phyloP scores from a whole-genome alignment of 2,113 vertebrate genomes.

The Colaptes auratus region DNA sequence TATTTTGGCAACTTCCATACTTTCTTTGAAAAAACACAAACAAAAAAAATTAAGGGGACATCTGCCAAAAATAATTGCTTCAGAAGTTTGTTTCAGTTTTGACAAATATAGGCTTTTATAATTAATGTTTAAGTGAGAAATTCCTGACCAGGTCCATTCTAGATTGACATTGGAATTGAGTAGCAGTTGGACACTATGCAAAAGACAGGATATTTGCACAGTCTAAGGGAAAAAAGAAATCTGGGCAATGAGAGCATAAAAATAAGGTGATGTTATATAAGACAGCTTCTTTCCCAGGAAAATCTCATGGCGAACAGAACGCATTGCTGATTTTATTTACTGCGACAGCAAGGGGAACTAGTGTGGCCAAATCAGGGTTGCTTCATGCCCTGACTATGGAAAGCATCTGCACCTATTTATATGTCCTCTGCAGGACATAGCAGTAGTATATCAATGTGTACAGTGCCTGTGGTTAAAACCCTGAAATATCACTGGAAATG shows the following conservation, averaged over 20 bases:
- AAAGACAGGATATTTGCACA: neutral
- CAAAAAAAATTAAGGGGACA: neutral
- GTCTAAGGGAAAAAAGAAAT: neutral
- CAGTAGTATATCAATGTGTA: neutral
- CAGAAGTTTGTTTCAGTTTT: neutral
- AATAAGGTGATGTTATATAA: neutral
- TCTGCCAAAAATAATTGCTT: neutral
- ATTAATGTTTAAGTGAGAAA: conserved; percentile 18
- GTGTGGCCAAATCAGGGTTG: neutral
- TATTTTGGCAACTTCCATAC: neutral
- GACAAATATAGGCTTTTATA: neutral
- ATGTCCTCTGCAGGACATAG: neutral
- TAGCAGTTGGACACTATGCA: neutral
- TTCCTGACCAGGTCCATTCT: neutral
- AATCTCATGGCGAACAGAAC: neutral
- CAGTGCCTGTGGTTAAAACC: neutral
- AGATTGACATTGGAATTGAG: neutral
- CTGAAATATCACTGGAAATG: neutral
- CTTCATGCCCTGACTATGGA: neutral
- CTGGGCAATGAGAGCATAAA: neutral
- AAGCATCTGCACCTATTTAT: neutral
- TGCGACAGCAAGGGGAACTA: neutral
- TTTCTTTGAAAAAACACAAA: neutral
- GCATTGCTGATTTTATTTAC: neutral
- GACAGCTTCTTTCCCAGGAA: neutral